Evolutionary conservation across 2,113 vertebrate species (phyloP).

Genomic region (Arvicanthis niloticus): DNA sequence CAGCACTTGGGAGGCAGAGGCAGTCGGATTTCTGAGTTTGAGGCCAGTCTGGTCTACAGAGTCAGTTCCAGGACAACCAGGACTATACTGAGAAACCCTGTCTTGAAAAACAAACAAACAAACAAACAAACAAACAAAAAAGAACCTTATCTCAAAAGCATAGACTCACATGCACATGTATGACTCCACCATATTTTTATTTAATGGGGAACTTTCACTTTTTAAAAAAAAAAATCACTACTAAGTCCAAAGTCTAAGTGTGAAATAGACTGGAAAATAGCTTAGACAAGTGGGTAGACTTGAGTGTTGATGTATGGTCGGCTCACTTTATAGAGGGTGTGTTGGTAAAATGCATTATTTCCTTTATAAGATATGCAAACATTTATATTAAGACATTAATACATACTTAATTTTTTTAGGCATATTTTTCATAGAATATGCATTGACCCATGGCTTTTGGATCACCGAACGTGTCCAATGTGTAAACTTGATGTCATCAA

Average conservation of each 20-base stretch:
- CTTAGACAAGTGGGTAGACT: conserved; percentile 1
- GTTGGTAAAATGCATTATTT: conserved; percentile 68
- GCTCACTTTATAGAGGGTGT: conserved; percentile 43
- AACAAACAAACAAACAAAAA: no score
- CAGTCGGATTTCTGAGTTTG: no score
- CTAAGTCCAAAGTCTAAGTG: background rate
- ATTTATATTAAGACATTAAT: conserved; percentile 79
- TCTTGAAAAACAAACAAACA: no score
- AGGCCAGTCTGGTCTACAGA: no score
- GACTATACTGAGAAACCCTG: no score
- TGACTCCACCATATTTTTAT: background rate
- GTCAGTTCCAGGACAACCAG: no score
- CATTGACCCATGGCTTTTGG: conserved; percentile 92
- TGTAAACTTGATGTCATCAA: conserved; percentile 93
- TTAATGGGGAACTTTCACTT: background rate
- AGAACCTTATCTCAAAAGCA: background rate
- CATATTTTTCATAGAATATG: conserved; percentile 91
- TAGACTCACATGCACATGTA: no score
- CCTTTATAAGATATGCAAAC: conserved; percentile 65
- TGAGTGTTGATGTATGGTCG: background rate
- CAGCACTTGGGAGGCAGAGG: no score
- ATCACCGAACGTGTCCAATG: conserved; percentile 92
- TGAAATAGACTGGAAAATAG: conserved; percentile 5
- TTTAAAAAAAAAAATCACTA: background rate
- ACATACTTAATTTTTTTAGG: conserved; percentile 85